Percentiles rank a stretch among this genome's conserved stretches.
Conservation (phyloP, 2,888 invertebrate genomes). For the Pachliopta kotzebuea region DNA sequence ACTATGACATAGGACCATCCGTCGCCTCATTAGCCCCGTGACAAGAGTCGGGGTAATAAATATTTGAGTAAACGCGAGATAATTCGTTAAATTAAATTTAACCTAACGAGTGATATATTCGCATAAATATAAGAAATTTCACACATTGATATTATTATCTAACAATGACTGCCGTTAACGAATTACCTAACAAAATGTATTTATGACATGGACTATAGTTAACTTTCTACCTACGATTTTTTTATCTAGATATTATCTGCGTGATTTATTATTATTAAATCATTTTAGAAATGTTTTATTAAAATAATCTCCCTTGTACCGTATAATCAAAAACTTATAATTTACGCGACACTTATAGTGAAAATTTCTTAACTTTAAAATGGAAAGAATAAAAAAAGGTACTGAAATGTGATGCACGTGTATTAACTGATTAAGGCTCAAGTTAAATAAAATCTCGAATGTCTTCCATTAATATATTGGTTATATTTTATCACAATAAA, state of each 20-base stretch:
- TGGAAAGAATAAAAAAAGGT: conserved; percentile 33
- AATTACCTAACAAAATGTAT: conserved; percentile 65
- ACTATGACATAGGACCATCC: too few species aligned
- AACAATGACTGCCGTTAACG: conserved; percentile 70
- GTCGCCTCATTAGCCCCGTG: too few species aligned
- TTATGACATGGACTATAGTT: conserved; percentile 56
- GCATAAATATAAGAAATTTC: conserved; percentile 46
- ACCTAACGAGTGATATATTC: too few species aligned
- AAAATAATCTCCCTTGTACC: conserved; percentile 72
- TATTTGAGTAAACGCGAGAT: too few species aligned
- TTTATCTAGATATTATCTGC: conserved; percentile 55
- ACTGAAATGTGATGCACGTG: conserved; percentile 36
- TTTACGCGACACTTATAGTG: conserved; percentile 64
- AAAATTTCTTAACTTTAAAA: conserved; percentile 40
- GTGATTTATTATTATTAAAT: conserved; percentile 65
- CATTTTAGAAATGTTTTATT: conserved; percentile 64
- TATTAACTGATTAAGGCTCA: conserved; percentile 34
- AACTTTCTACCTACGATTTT: conserved; percentile 64
- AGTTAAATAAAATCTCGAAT: conserved; percentile 39
- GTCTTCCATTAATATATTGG: conserved; percentile 35
- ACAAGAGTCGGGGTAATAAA: too few species aligned
- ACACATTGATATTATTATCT: conserved; percentile 65
- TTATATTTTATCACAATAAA: conserved; percentile 37
- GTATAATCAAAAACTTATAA: conserved; percentile 56
- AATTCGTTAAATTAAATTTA: too few species aligned